Conservation (phyloP, 2,113 vertebrate genomes). For the Osmerus mordax region DNA sequence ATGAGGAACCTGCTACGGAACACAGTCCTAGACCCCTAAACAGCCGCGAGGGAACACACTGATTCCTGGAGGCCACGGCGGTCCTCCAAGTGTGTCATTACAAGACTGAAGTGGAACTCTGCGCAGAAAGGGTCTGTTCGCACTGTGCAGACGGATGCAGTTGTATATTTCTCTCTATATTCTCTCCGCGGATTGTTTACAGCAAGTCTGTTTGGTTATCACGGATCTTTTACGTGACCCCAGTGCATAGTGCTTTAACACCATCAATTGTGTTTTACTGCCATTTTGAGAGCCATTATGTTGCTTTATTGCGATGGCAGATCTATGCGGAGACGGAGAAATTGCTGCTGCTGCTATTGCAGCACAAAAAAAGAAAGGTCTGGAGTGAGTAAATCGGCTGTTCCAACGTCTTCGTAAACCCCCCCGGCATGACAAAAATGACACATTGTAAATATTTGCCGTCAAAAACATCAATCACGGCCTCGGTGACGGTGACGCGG, state of each 20-base stretch:
- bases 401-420: neutral
- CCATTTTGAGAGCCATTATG: constrained; percentile 14
- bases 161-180: neutral
- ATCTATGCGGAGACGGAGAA: constrained; percentile 1
- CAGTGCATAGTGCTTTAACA: neutral
- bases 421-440: neutral
- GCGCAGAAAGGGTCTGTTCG: neutral
- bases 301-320: constrained; percentile 10
- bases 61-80: too few relatives aligned
- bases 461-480: neutral
- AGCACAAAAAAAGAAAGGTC: neutral
- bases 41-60: neutral
- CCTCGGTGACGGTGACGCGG: too few relatives aligned
- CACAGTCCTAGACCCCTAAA: neutral
- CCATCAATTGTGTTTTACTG: constrained; percentile 19
- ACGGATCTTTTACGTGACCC: constrained; percentile 12
- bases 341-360: neutral
- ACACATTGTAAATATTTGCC: constrained; percentile 17
- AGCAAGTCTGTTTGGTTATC: neutral
- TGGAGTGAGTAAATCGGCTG: neutral
- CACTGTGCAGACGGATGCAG: neutral
- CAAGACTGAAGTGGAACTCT: neutral
- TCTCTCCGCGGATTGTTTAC: constrained; percentile 7
- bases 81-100: neutral
- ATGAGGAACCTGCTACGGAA: too few relatives aligned